phyloP scores from a whole-genome alignment of 2,797 vertebrate species.

The Semotilus atromaculatus region DNA sequence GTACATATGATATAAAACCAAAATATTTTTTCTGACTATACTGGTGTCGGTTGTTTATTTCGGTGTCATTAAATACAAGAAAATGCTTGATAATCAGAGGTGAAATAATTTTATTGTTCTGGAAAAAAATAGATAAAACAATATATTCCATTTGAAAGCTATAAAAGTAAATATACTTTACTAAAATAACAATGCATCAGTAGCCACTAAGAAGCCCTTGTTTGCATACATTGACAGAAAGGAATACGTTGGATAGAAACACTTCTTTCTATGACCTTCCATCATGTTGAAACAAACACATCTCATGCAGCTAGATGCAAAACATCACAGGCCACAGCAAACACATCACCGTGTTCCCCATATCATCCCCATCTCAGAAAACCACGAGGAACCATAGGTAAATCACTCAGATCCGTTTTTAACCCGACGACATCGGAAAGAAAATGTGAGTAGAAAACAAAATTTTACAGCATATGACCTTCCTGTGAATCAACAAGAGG shows the following conservation, averaged over 20 bases:
- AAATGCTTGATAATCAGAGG: constrained; percentile 21
- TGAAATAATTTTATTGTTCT: constrained; percentile 65
- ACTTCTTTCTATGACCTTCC: constrained; percentile 2
- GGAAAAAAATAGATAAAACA: constrained; percentile 65
- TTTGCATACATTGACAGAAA: constrained; percentile 59
- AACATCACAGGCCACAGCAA: constrained; percentile 12
- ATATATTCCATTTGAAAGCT: constrained; percentile 68
- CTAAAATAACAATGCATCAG: constrained; percentile 63
- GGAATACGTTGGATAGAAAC: constrained; percentile 33
- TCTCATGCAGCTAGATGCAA: constrained; percentile 36
- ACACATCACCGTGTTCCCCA: not conserved
- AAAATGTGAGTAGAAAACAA: not conserved
- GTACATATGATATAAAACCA: constrained; percentile 80
- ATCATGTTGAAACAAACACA: constrained; percentile 33
- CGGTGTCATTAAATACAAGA: not conserved
- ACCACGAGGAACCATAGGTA: not conserved
- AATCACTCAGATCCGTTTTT: constrained; percentile 26
- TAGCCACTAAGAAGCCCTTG: constrained; percentile 70
- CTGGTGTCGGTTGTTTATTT: constrained; percentile 46
- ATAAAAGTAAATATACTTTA: constrained; percentile 71
- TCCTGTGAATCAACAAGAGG: not conserved
- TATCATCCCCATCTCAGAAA: too few species aligned
- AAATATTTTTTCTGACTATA: constrained; percentile 81
- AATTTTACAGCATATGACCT: constrained; percentile 11
- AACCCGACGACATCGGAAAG: constrained; percentile 1